A percentile compares a stretch with the other conserved stretches of the same genome.
phyloP scores from a whole-genome alignment of 2,113 vertebrate species.

The Spilogale gracilis region DNA sequence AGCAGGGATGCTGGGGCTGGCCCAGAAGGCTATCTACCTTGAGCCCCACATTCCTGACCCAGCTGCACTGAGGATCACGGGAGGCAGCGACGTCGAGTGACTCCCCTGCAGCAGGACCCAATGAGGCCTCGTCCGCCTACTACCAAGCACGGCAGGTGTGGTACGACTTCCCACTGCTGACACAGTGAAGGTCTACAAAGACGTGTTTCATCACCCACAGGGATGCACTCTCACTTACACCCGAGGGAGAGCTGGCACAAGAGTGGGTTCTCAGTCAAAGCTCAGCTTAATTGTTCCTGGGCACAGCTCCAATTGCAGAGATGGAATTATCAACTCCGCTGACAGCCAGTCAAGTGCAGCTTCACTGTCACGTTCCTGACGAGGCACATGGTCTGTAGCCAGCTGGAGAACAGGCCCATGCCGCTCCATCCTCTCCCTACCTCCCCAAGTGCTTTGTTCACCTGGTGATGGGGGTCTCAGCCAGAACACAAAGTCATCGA shows the following conservation, averaged over 20 bases:
- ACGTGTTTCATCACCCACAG: not conserved
- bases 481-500: not conserved
- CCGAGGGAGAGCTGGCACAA: not conserved
- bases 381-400: not conserved
- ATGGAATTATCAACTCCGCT: not conserved
- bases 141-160: not conserved
- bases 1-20: not conserved
- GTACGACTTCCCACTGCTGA: not conserved
- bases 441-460: not conserved
- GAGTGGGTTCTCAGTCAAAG: not conserved
- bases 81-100: not conserved
- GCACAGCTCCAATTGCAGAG: not conserved
- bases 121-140: not conserved
- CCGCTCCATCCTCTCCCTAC: not conserved
- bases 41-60: not conserved
- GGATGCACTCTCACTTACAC: not conserved
- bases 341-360: not conserved
- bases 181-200: not conserved
- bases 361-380: not conserved
- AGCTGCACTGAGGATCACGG: not conserved
- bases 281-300: not conserved
- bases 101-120: not conserved
- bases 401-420: not conserved
- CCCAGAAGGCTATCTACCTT: too few species aligned
- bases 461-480: not conserved